phyloP scores from a whole-genome alignment of 2,797 vertebrate genomes.

The Delichon dasypus region DNA sequence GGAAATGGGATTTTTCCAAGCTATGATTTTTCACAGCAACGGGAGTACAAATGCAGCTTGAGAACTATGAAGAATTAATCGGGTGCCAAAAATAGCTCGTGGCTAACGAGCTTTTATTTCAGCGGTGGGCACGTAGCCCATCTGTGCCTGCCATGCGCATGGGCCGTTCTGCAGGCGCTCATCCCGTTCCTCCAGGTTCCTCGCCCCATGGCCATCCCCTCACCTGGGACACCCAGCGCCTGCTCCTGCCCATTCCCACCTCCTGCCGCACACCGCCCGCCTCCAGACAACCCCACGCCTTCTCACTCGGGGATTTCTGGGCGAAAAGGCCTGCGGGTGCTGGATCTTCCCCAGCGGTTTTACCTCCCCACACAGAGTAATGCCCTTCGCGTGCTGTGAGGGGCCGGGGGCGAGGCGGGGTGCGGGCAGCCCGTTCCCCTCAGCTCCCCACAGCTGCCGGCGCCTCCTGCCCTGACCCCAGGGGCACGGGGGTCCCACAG shows the following conservation, averaged over 20 bases:
- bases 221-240: fast-evolving
- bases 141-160: not conserved
- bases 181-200: fast-evolving
- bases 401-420: fast-evolving
- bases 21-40: not conserved
- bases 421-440: fast-evolving
- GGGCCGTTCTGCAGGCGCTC: fast-evolving
- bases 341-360: not conserved
- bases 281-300: not conserved
- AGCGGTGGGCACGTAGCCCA: fast-evolving
- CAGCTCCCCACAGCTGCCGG: not conserved
- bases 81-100: not conserved
- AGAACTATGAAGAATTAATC: not conserved
- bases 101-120: not conserved
- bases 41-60: not conserved
- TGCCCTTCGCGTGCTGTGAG: not conserved
- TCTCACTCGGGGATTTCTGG: not conserved
- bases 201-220: fast-evolving
- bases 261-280: fast-evolving
- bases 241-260: fast-evolving
- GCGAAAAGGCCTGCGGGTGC: not conserved
- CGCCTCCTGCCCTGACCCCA: not conserved
- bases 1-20: not conserved
- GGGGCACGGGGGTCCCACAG: fast-evolving
- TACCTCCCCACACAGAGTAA: not conserved